Evolutionary conservation across 1,140 invertebrate genomes (phyloP).

Genomic region (Pseudoatta argentina): DNA sequence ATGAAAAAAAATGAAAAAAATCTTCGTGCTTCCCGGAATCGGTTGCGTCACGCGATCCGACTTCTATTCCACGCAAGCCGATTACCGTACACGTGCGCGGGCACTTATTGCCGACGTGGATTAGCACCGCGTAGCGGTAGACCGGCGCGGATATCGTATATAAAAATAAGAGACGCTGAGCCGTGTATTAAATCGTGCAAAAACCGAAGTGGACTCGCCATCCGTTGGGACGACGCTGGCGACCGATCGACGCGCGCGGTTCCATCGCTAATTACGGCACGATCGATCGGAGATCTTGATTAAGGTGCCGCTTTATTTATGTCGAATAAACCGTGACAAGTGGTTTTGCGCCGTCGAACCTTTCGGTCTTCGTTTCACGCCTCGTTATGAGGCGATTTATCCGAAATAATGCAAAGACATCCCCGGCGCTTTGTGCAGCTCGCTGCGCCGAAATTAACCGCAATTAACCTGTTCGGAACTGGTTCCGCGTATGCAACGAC

Average conservation of each 20-base stretch:
- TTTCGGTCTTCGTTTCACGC: slow-evolving; percentile 24
- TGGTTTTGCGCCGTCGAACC: neutral
- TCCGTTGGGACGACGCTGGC: neutral
- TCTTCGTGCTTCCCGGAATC: slow-evolving; percentile 59
- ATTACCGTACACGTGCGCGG: slow-evolving; percentile 68
- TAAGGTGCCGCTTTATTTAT: slow-evolving; percentile 1
- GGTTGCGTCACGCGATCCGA: slow-evolving; percentile 62
- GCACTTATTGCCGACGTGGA: slow-evolving; percentile 68
- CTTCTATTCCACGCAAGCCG: slow-evolving; percentile 68
- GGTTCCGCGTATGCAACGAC: neutral
- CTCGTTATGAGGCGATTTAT: slow-evolving; percentile 28
- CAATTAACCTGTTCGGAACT: neutral
- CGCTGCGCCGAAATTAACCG: neutral
- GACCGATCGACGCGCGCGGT: neutral
- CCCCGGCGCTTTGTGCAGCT: neutral
- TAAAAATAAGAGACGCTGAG: slow-evolving; percentile 28
- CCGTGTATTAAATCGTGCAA: slow-evolving; percentile 35
- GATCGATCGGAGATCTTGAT: slow-evolving; percentile 21
- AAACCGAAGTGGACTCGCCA: neutral
- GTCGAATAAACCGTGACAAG: slow-evolving; percentile 32
- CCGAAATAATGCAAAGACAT: neutral
- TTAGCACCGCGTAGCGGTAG: slow-evolving; percentile 52
- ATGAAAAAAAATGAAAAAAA: slow-evolving; percentile 4
- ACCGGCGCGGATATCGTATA: neutral
- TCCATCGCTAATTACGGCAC: slow-evolving; percentile 38